Evolutionary conservation across 2,797 vertebrate genomes (phyloP), one percentile per base, ranked within the genome.

Genomic region (Spinibarbus caldwelli): DNA sequence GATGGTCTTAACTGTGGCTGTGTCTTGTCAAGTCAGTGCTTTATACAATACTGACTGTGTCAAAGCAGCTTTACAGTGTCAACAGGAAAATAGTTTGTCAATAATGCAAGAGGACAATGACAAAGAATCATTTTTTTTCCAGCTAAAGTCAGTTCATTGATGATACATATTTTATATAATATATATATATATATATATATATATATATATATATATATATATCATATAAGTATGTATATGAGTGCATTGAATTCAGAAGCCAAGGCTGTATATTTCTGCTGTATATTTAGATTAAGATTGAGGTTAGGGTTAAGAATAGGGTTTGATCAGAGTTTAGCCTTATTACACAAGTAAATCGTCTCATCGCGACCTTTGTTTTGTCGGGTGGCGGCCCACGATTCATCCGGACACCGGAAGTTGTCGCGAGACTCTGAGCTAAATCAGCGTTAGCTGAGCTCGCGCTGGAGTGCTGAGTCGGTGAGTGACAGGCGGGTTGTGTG

Each of bases 401-500:
- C 87, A 64, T 7, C 31, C 8, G 3, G 45, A 71, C 72, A 82
- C 78, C 81, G 85, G 87, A 88, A 88, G 78, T 23, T 64, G 72
- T 78, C 72, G n/a, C 14, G 26, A 76, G 73, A 23, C 49, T 41
- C 54, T 47, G 43, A 0, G 73, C 75, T 87, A 54, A 84, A n/a
- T 68, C 38, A 10, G 43, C 26, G 64, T 21, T 34, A 41, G 19
- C 47, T 79, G 54, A 21, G 43, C 21, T 54, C 52, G 19, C 43
- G 23, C 87, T 64, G 41, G 43, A 49, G 78, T 41, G 7, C 43
- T 57, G 78, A 85, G 31, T 85, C n/a, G 34, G 23, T 57, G 34
- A 77, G 57, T 79, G 84, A 81, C 78, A 85, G 78, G n/a, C 78
- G 34, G 15, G 38, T 49, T 47, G 47, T 54, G 84, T 62, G 82